phyloP scores from a whole-genome alignment of 2,888 invertebrate genomes.

The Tipula helvola region DNA sequence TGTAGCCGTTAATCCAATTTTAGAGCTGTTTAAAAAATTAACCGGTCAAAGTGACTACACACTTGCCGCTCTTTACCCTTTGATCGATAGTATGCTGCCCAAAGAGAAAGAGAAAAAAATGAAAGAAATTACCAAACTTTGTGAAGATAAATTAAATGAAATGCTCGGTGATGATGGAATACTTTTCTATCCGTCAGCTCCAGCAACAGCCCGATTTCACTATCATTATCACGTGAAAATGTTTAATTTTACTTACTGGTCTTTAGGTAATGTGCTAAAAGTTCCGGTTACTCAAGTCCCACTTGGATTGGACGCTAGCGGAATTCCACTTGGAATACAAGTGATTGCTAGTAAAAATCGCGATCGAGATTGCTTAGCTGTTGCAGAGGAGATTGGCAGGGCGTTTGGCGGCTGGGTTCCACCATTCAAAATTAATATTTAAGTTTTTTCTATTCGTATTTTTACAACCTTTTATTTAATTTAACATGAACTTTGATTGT shows the following conservation, averaged over 20 bases:
- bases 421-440: conserved; percentile 35
- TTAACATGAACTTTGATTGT: no score
- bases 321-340: conserved; percentile 81
- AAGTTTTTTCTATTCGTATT: not conserved
- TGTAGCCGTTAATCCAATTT: conserved; percentile 31
- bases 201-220: conserved; percentile 70
- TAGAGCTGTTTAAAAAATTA: conserved; percentile 27
- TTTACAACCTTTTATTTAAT: not conserved
- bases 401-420: conserved; percentile 85
- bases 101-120: conserved; percentile 52
- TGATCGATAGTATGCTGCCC: conserved; percentile 54
- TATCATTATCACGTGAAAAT: conserved; percentile 62
- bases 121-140: conserved; percentile 40
- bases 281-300: conserved; percentile 80
- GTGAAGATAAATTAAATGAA: conserved; percentile 46
- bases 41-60: conserved; percentile 50
- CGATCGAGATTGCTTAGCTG: conserved; percentile 76
- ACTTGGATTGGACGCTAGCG: conserved; percentile 66
- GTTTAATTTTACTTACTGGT: conserved; percentile 76
- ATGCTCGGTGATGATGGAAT: conserved; percentile 67
- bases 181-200: conserved; percentile 69
- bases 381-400: conserved; percentile 76
- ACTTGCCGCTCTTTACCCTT: conserved; percentile 51
- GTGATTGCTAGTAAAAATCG: conserved; percentile 70
- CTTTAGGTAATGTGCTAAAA: conserved; percentile 70